Evolutionary conservation across 1,140 invertebrate species (phyloP), one percentile per base, ranked within the genome.

Genomic region (Paraescarpia echinospica): DNA sequence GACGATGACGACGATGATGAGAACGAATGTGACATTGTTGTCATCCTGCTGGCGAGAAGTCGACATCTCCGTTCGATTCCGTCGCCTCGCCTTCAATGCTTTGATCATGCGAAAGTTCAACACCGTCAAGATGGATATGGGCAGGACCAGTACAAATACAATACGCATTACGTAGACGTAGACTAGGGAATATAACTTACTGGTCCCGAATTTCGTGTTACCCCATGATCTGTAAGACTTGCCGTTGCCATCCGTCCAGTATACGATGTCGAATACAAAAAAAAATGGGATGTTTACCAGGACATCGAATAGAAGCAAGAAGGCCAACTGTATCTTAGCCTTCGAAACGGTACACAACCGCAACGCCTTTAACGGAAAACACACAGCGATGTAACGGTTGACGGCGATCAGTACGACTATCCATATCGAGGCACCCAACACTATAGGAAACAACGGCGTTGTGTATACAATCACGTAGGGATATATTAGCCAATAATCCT

Each of bases 21-120:
- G 92, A 41, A 93, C 93, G 88, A 93, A 51, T 2, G 93, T 93
- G 92, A 93, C 92, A 91, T 93, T 93, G 90, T 93, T 93, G 92
- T 93, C 93, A 5, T 93, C 92, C 92, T 93, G 93, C 41, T 93
- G 93, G 9, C 93, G 93, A 6, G 35, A 33, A 90, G 88, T 92
- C 93, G 92, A 92, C 93, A 93, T 93, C 91, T 93, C 93, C 41
- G 22, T 31, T 0, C 93, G 93, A 33, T 92, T 93, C 89, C 91
- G 91, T 4, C 89, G 92, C 18, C 92, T 91, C 35, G 77, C 91
- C 88, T 92, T 93, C 89, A 93, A 90, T 0, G 92, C 59, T 34
- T 91, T 48, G 88, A 93, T 93, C n/a, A 93, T 90, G 27, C 89
- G 91, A 34, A 93, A 91, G 93, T 93, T 93, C 89, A 93, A 89